Evolutionary conservation across 2,888 invertebrate species (phyloP).

Genomic region (Plagodis dolabraria): DNA sequence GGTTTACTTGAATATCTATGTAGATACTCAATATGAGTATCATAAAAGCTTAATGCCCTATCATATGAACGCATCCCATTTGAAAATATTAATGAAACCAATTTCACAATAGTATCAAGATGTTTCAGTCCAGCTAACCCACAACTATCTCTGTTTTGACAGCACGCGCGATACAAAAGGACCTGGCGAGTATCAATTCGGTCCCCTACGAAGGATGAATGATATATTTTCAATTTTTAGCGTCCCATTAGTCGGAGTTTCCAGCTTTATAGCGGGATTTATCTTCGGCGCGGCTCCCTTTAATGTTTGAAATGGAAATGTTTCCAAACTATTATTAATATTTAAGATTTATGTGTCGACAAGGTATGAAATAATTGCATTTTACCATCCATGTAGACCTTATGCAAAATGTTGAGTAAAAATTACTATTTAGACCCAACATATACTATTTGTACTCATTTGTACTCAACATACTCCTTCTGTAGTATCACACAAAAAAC

Average conservation of each 20-base stretch:
- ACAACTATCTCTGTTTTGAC: slow-evolving; percentile 75
- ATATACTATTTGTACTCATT: too few relatives aligned
- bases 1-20: too few relatives aligned
- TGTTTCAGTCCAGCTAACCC: slow-evolving; percentile 46
- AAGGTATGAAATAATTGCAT: not conserved
- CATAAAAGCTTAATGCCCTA: not conserved
- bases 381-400: not conserved
- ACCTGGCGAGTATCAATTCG: slow-evolving; percentile 58
- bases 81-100: slow-evolving; percentile 17
- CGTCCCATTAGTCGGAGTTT: slow-evolving; percentile 65
- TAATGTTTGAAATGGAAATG: slow-evolving; percentile 7
- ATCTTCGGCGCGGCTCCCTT: slow-evolving; percentile 42
- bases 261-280: slow-evolving; percentile 67
- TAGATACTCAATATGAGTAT: not conserved
- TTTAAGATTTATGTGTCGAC: slow-evolving; percentile 6
- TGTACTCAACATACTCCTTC: too few relatives aligned
- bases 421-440: too few relatives aligned
- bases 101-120: slow-evolving; percentile 50
- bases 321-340: slow-evolving; percentile 14
- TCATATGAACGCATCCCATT: slow-evolving; percentile 5
- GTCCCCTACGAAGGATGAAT: slow-evolving; percentile 64
- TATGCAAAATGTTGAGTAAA: too few relatives aligned
- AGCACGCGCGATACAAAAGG: slow-evolving; percentile 67
- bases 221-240: slow-evolving; percentile 83
- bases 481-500: too few relatives aligned